Evolutionary conservation across 2,888 invertebrate genomes (phyloP).

Genomic region (Spodoptera exigua): DNA sequence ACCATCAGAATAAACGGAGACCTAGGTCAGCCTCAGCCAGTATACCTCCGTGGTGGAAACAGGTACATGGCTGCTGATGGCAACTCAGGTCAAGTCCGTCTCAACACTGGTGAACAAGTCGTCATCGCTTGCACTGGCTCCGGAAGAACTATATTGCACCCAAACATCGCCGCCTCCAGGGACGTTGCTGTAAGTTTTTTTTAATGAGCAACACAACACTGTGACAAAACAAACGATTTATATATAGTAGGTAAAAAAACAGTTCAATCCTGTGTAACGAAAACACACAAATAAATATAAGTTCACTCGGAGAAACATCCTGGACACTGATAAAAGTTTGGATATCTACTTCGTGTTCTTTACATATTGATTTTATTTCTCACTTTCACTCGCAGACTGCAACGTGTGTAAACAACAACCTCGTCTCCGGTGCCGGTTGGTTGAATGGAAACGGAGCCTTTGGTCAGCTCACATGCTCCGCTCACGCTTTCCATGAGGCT

Average conservation of each 20-base stretch:
- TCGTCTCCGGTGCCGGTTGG: constrained; percentile 78
- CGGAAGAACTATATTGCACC: constrained; percentile 74
- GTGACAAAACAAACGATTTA: no score
- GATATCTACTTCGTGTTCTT: no score
- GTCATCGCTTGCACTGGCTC: constrained; percentile 77
- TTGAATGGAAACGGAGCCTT: constrained; percentile 76
- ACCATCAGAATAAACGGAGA: constrained; percentile 84
- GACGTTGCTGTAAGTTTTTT: constrained; percentile 39
- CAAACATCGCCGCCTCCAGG: constrained; percentile 66
- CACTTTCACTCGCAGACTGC: constrained; percentile 67
- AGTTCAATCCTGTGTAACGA: no score
- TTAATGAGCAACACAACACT: no score
- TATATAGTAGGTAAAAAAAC: no score
- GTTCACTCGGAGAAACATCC: no score
- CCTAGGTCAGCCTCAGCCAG: constrained; percentile 89
- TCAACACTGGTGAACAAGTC: constrained; percentile 75
- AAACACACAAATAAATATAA: no score
- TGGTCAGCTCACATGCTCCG: constrained; percentile 78
- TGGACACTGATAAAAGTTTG: no score
- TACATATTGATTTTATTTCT: neutral
- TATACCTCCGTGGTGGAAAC: constrained; percentile 84
- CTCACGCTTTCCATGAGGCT: constrained; percentile 77
- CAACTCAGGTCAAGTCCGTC: constrained; percentile 74
- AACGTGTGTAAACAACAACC: constrained; percentile 71
- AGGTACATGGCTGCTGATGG: constrained; percentile 73